Evolutionary conservation across 2,113 vertebrate genomes (phyloP).

Genomic region (Ondatra zibethicus): DNA sequence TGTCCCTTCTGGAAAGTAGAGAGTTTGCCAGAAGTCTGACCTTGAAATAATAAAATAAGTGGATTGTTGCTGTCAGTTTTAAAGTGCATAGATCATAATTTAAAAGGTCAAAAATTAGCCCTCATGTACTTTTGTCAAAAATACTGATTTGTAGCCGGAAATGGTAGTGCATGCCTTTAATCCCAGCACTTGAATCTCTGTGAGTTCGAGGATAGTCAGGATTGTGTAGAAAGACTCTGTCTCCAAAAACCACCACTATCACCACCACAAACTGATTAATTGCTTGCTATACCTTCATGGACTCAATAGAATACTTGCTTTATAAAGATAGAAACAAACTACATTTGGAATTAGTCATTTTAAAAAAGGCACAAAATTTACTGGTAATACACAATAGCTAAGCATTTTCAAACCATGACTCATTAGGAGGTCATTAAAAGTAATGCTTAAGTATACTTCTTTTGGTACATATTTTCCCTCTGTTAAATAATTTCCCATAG

Average conservation of each 20-base stretch:
- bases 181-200: background rate
- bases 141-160: slow-evolving; percentile 60
- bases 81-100: slow-evolving; percentile 67
- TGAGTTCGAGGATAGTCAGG: background rate
- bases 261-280: slow-evolving; percentile 38
- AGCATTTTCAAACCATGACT: slow-evolving; percentile 71
- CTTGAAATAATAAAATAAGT: slow-evolving; percentile 73
- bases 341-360: slow-evolving; percentile 63
- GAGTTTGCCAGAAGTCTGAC: slow-evolving; percentile 64
- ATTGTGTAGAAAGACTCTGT: background rate
- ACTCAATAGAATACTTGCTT: slow-evolving; percentile 59
- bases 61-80: slow-evolving; percentile 76
- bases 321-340: slow-evolving; percentile 58
- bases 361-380: slow-evolving; percentile 70
- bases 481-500: slow-evolving; percentile 60
- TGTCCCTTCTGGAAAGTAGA: slow-evolving; percentile 57
- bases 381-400: slow-evolving; percentile 40
- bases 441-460: slow-evolving; percentile 67
- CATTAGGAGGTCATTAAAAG: slow-evolving; percentile 66
- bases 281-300: slow-evolving; percentile 77
- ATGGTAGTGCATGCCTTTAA: background rate
- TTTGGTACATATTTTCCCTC: slow-evolving; percentile 39
- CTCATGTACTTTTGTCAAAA: slow-evolving; percentile 66
- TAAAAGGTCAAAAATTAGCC: slow-evolving; percentile 64
- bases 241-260: background rate